These are phyloP conservation scores for Limnephilus marmoratus DNA, from an alignment of 2,888 invertebrate genomes.

Conservation along the genomic window DNA sequence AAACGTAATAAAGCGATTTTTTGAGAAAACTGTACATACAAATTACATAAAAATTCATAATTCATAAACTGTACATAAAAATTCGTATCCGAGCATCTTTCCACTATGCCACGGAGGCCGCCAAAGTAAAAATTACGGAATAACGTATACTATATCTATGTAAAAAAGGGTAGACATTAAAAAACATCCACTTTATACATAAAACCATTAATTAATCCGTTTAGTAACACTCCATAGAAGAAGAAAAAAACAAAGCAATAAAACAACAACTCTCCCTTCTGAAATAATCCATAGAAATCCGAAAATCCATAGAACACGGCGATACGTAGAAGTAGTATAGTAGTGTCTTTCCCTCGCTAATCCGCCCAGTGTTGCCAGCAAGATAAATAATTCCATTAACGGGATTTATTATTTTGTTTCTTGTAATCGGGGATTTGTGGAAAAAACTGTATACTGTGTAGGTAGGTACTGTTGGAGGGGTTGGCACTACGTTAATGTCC, in stretches of 20 bases:
- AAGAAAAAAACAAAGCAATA: background rate
- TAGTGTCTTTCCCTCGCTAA: constrained; percentile 36
- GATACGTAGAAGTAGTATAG: background rate
- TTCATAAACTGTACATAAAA: too few relatives aligned
- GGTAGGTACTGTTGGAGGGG: background rate
- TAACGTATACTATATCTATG: too few relatives aligned
- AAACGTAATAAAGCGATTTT: too few relatives aligned
- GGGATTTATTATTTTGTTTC: constrained; percentile 67
- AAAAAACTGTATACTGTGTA: constrained; percentile 60
- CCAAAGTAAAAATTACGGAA: too few relatives aligned
- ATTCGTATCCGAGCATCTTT: too few relatives aligned
- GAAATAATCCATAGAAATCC: background rate
- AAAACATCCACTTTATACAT: too few relatives aligned
- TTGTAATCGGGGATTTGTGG: constrained; percentile 66
- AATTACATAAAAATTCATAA: too few relatives aligned
- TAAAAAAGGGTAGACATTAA: too few relatives aligned
- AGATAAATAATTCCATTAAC: constrained; percentile 67
- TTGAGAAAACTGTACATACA: too few relatives aligned
- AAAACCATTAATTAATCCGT: background rate
- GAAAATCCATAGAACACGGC: background rate
- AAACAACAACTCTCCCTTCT: background rate
- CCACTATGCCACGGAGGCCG: too few relatives aligned
- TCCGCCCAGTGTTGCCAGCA: constrained; percentile 57
- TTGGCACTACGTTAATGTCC: background rate
- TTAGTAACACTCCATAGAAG: background rate